These are phyloP conservation scores for Ariolimax columbianus DNA, from an alignment of 2,888 invertebrate species.

Conservation along the genomic window DNA sequence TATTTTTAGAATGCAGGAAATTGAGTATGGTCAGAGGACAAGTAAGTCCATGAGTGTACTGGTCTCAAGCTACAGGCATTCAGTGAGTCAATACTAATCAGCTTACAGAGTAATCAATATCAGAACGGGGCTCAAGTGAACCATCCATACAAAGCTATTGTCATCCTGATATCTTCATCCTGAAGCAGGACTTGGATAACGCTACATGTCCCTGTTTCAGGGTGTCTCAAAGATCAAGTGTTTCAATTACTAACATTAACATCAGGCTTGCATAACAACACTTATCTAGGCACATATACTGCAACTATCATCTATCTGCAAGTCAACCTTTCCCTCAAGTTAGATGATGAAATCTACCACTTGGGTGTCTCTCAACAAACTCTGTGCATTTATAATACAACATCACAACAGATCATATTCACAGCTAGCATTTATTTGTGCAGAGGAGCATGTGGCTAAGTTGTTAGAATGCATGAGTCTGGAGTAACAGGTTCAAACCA, in stretches of 20 bases:
- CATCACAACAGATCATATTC: too few relatives aligned
- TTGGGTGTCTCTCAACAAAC: too few relatives aligned
- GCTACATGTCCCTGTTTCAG: background rate
- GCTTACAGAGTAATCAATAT: constrained; percentile 21
- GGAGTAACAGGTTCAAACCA: too few relatives aligned
- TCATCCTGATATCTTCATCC: background rate
- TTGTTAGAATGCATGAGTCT: too few relatives aligned
- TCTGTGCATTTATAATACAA: too few relatives aligned
- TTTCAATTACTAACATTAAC: background rate
- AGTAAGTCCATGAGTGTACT: background rate
- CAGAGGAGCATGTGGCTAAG: too few relatives aligned
- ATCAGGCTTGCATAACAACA: background rate
- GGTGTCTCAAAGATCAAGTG: too few relatives aligned
- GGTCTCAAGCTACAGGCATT: background rate
- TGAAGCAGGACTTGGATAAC: background rate
- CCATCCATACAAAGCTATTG: background rate
- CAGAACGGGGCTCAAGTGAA: background rate
- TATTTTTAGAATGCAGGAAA: background rate
- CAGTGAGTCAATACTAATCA: background rate
- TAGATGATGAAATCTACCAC: background rate
- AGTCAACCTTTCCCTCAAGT: background rate
- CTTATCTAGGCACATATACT: background rate
- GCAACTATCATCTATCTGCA: background rate
- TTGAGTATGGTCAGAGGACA: background rate
- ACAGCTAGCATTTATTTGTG: too few relatives aligned